Base-by-base conservation (phyloP, 2,797 vertebrate species). In the Tapera naevia region DNA sequence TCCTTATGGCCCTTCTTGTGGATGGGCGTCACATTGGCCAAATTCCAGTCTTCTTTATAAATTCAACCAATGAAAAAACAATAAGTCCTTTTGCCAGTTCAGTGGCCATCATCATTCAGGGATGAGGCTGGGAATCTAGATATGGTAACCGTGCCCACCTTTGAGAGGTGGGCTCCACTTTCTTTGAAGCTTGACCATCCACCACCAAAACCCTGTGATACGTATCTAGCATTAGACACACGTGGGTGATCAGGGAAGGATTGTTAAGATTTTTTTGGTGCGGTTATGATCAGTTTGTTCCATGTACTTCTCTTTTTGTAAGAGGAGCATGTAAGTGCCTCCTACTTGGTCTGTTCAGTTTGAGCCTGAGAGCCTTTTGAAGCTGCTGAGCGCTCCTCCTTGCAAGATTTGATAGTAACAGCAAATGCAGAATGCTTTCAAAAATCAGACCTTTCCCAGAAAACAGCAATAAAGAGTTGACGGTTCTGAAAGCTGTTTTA, bases 81-180 rank as follows among this genome's bases (percentile, higher is more conserved):
- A 11, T 12, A 50, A 45, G 7, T 33, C 24, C 12, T 54, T 82
- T 54, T 79, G 24, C 39, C 33, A 33, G 45, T 37, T 69, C 22
- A 28, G 30, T 23, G 46, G 12, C 50, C 32, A 58, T 50, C 13
- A 9, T 13, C 23, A 1, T n/a, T 66, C 32, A 70, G 46, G n/a
- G 10, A 4, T 24, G 51, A 89, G 79, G 35, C 48, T 80, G 51
- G 27, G 51, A 62, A 39, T 18, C 0, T 1, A 32, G 19, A 6
- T 4, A 0, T 10, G 8, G 46, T 46, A n/a, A 48, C 41, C 27
- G 1, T 48, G 28, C 2, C 6, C 8, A 3, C 33, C 11, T 51
- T 27, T 30, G 53, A 78, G 19, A 56, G 1, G 0, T 7, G 22
- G n/a, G 17, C 35, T 92, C 15, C 25, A 37, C 32, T 3, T 56